phyloP scores from a whole-genome alignment of 2,113 vertebrate genomes.

The Hydropotes inermis region DNA sequence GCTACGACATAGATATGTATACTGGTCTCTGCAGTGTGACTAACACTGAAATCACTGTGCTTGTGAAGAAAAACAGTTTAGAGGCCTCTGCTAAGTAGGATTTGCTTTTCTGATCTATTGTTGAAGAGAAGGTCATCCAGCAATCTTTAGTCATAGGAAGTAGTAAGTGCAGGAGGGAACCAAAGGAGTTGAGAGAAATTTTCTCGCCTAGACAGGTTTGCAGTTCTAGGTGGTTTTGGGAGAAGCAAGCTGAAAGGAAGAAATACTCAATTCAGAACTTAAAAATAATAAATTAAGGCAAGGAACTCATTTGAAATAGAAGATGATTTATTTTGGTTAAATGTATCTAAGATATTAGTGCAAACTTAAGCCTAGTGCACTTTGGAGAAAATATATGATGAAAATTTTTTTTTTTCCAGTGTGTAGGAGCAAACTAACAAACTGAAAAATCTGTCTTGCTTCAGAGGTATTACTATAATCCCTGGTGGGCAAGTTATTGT shows the following conservation, averaged over 20 bases:
- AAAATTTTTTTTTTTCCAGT: background rate
- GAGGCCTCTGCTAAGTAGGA: background rate
- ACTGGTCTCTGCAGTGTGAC: background rate
- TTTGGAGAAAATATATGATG: background rate
- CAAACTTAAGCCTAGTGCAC: background rate
- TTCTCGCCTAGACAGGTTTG: background rate
- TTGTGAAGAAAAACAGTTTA: slow-evolving; percentile 34
- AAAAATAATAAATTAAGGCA: background rate
- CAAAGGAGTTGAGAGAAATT: background rate
- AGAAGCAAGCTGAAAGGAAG: background rate
- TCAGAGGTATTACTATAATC: background rate
- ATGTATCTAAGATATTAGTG: background rate
- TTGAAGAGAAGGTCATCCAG: background rate
- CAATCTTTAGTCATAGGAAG: background rate
- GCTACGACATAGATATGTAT: background rate
- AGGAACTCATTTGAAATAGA: background rate
- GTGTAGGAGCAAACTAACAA: slow-evolving; percentile 4
- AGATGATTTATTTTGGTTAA: background rate
- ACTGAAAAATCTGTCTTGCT: background rate
- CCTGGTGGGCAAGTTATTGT: background rate
- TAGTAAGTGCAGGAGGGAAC: background rate
- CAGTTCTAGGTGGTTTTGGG: background rate
- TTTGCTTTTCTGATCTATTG: slow-evolving; percentile 28
- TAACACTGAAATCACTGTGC: slow-evolving; percentile 1
- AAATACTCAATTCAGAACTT: background rate